Percentiles rank a stretch among this genome's conserved stretches.
These are phyloP conservation scores for Desoria tigrina DNA, from an alignment of 2,888 invertebrate genomes.

Conservation along the genomic window DNA sequence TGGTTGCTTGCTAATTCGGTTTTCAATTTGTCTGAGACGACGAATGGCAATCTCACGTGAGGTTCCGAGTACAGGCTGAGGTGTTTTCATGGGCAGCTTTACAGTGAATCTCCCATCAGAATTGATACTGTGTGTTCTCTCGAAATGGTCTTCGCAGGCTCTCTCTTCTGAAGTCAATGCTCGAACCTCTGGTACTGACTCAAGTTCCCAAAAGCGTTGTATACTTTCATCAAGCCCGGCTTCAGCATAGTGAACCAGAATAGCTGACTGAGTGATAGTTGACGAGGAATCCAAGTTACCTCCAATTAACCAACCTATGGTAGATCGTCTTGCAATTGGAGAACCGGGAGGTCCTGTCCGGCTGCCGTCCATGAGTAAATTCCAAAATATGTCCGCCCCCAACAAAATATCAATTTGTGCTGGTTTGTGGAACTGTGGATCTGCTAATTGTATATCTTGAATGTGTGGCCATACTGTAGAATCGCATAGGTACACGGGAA, in stretches of 20 bases:
- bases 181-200: neutral
- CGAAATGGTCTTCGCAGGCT: conserved; percentile 21
- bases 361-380: conserved; percentile 13
- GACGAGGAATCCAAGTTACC: neutral
- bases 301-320: conserved; percentile 32
- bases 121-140: neutral
- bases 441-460: conserved; percentile 24
- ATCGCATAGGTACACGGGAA: neutral
- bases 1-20: conserved; percentile 3
- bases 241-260: no score
- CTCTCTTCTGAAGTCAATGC: conserved; percentile 20
- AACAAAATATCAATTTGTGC: conserved; percentile 25
- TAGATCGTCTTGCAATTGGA: conserved; percentile 22
- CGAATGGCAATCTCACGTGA: conserved; percentile 5
- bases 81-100: neutral
- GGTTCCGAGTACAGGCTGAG: neutral
- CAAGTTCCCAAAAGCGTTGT: conserved; percentile 27
- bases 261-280: no score
- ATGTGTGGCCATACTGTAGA: conserved; percentile 14
- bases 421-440: conserved; percentile 24
- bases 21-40: conserved; percentile 13
- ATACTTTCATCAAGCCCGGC: conserved; percentile 1
- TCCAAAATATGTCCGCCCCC: conserved; percentile 29
- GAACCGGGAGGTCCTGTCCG: conserved; percentile 1
- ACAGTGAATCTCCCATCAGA: conserved; percentile 11